Base-by-base conservation (phyloP, 2,888 invertebrate species). In the Ormyrus pomaceus region DNA sequence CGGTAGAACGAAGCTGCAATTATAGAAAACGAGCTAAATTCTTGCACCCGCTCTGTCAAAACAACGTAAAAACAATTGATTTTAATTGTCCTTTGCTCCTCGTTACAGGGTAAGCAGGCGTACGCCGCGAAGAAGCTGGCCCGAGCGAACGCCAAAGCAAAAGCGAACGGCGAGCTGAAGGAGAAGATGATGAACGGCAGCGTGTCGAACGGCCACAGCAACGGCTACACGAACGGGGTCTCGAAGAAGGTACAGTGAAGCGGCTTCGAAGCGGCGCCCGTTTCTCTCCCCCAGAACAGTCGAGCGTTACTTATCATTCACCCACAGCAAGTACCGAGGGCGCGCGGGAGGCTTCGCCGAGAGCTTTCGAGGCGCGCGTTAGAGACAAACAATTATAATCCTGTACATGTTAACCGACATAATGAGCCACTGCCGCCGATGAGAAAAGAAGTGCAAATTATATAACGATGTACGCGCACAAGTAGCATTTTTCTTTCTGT, bases 51-150 rank as follows among this genome's bases (percentile, higher is more conserved):
- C 19, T 19, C 19, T 19, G 2, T 19, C 19, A 19, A 19, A 19
- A 19, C 19, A 19, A 19, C 2, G 19, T 0, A 2, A 19, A 19
- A 19, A 19, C 19, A 19, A 19, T 19, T 19, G 19, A 19, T 19
- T 19, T 19, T 19, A 19, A 19, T 19, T 2, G 5, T 56, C 6
- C 1, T 2, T 19, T 19, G 19, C 1, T 19, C 19, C 19, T 2
- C 19, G 19, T 78, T 84, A 50, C 85, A 89, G 90, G 90, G 90
- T 66, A 90, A 89, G 83, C 87, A 86, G 82, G 90, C 87, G n/a
- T 90, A 90, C 75, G 88, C 86, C 9, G 84, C 87, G 10, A 80
- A 71, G 50, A 72, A 78, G 68, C 45, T 73, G 65, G 68, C 81
- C 13, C 70, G 76, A 59, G 77, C 53, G 10, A 77, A 58, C 73